Conservation (phyloP, 2,797 vertebrate species). For the Acanthurus lineatus region DNA sequence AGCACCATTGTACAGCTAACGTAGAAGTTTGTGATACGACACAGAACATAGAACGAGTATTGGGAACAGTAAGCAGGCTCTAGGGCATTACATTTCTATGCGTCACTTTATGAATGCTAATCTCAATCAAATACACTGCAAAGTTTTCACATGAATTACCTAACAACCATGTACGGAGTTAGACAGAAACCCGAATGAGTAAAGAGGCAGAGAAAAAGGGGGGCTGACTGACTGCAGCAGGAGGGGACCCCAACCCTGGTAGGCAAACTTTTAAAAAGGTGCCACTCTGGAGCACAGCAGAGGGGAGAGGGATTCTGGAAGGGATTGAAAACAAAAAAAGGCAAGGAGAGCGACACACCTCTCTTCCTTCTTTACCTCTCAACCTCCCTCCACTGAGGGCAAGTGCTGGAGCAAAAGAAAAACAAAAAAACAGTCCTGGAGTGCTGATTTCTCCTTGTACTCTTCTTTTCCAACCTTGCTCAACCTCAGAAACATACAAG, state of each 20-base stretch:
- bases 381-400: conserved; percentile 49
- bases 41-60: conserved; percentile 56
- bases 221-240: conserved; percentile 71
- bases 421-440: conserved; percentile 60
- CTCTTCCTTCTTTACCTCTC: conserved; percentile 69
- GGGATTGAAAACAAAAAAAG: conserved; percentile 41
- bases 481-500: conserved; percentile 39
- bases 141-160: conserved; percentile 64
- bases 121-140: conserved; percentile 77
- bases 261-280: conserved; percentile 61
- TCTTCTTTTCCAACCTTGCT: conserved; percentile 28
- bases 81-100: conserved; percentile 78
- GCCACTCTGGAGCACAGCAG: conserved; percentile 67
- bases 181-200: conserved; percentile 68
- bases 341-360: conserved; percentile 70
- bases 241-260: conserved; percentile 80
- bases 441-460: conserved; percentile 47
- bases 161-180: conserved; percentile 60
- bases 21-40: conserved; percentile 61
- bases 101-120: conserved; percentile 74
- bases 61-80: conserved; percentile 71
- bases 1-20: conserved; percentile 76
- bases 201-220: conserved; percentile 64
- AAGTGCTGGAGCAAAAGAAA: conserved; percentile 50
- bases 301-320: conserved; percentile 52